Percentiles rank a stretch among this genome's conserved stretches.
phyloP scores from a whole-genome alignment of 2,113 vertebrate genomes.

The Oncorhynchus masou region DNA sequence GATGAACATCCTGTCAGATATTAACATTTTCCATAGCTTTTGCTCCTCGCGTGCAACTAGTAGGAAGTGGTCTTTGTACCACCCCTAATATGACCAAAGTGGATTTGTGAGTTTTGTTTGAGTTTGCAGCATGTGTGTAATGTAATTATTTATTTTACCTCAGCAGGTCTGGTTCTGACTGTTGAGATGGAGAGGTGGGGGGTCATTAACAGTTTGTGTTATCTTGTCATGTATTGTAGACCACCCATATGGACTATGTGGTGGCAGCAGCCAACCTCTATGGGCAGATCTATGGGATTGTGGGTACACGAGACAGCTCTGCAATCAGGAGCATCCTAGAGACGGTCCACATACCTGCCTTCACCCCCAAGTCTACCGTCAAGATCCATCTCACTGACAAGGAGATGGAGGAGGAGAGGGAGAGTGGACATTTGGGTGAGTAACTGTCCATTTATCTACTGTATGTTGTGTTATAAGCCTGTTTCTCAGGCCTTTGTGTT shows the following conservation, averaged over 20 bases:
- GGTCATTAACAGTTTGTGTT: slow-evolving; percentile 11
- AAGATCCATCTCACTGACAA: slow-evolving; percentile 64
- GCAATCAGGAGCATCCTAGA: slow-evolving; percentile 52
- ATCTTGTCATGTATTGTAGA: slow-evolving; percentile 58
- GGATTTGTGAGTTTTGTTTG: slow-evolving; percentile 7
- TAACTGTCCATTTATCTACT: neutral
- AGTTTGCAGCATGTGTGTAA: neutral
- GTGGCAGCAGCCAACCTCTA: slow-evolving; percentile 82
- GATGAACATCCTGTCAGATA: neutral
- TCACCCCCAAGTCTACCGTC: slow-evolving; percentile 56
- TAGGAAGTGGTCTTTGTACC: neutral
- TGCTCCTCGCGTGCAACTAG: neutral
- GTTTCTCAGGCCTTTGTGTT: neutral
- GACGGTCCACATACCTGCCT: slow-evolving; percentile 48
- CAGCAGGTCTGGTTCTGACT: slow-evolving; percentile 1
- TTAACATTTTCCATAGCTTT: neutral
- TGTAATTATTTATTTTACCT: slow-evolving; percentile 21
- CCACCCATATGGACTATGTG: slow-evolving; percentile 78
- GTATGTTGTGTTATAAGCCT: neutral
- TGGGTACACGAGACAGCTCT: slow-evolving; percentile 19
- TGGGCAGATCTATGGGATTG: slow-evolving; percentile 72
- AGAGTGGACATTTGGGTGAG: slow-evolving; percentile 55
- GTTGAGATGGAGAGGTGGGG: neutral
- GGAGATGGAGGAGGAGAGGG: slow-evolving; percentile 55
- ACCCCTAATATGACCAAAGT: neutral